Conservation (phyloP, 2,888 invertebrate species). For the Tenthredo distinguenda region DNA sequence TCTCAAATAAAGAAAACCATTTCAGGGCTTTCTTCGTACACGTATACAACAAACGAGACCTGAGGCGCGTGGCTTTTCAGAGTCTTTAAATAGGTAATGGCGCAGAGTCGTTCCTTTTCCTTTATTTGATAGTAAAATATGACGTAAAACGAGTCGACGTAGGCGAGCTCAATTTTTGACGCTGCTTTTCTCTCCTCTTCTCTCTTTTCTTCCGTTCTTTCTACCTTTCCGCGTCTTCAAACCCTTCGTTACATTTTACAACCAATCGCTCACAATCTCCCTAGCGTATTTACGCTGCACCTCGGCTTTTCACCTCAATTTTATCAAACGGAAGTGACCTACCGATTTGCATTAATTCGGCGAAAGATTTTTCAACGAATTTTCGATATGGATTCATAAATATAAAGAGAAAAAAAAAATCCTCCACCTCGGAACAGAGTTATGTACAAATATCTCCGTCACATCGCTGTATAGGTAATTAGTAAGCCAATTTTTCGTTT, state of each 20-base stretch:
- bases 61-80: conserved; percentile 24
- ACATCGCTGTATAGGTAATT: background rate
- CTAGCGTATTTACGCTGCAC: background rate
- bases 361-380: too few species aligned
- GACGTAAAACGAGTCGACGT: conserved; percentile 28
- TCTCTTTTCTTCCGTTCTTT: background rate
- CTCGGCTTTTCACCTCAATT: background rate
- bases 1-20: conserved; percentile 32
- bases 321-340: too few species aligned
- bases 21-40: conserved; percentile 9
- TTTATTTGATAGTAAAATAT: conserved; percentile 52
- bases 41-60: conserved; percentile 8
- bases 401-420: background rate
- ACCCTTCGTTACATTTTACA: background rate
- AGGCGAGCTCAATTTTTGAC: background rate
- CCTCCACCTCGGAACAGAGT: background rate
- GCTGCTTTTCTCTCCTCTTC: background rate
- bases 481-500: conserved; percentile 11
- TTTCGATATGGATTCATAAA: background rate
- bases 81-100: conserved; percentile 48
- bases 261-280: background rate
- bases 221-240: background rate
- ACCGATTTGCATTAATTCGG: too few species aligned
- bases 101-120: conserved; percentile 41
- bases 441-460: background rate